These are phyloP conservation scores for Tragelaphus scriptus DNA, from an alignment of 2,113 vertebrate species.

Conservation along the genomic window DNA sequence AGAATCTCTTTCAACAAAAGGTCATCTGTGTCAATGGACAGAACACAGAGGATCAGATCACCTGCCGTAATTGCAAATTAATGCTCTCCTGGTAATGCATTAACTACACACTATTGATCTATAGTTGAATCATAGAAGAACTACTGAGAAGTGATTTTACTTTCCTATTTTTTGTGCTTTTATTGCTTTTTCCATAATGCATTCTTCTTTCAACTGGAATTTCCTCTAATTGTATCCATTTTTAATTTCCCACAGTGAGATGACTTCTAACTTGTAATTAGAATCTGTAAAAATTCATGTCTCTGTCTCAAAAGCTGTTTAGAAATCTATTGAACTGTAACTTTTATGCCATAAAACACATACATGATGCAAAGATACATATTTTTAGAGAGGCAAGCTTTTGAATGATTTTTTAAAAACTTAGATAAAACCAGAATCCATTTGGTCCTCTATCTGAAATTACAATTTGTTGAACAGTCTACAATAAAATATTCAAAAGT, in stretches of 20 bases:
- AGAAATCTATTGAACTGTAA: slow-evolving; percentile 64
- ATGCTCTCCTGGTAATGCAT: slow-evolving; percentile 85
- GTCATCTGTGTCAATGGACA: slow-evolving; percentile 80
- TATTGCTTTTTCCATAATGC: slow-evolving; percentile 78
- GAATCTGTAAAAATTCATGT: slow-evolving; percentile 71
- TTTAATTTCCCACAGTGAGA: slow-evolving; percentile 79
- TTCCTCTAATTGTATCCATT: slow-evolving; percentile 80
- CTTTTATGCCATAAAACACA: slow-evolving; percentile 60
- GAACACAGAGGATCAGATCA: slow-evolving; percentile 78
- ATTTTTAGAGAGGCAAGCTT: slow-evolving; percentile 42
- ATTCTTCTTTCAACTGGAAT: slow-evolving; percentile 77
- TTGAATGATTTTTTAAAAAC: background rate
- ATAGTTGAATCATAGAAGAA: slow-evolving; percentile 77
- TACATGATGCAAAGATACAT: slow-evolving; percentile 35
- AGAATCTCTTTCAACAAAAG: slow-evolving; percentile 79
- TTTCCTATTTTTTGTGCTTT: slow-evolving; percentile 69
- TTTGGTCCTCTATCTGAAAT: background rate
- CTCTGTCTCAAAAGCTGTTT: slow-evolving; percentile 68
- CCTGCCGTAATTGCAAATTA: slow-evolving; percentile 84
- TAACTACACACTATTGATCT: slow-evolving; percentile 84
- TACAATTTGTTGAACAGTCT: slow-evolving; percentile 2
- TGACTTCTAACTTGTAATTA: slow-evolving; percentile 75
- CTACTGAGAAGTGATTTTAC: slow-evolving; percentile 76
- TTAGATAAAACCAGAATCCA: slow-evolving; percentile 52
- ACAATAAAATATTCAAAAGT: background rate